phyloP scores from a whole-genome alignment of 2,888 invertebrate species.

The Philopedon plagiatum region DNA sequence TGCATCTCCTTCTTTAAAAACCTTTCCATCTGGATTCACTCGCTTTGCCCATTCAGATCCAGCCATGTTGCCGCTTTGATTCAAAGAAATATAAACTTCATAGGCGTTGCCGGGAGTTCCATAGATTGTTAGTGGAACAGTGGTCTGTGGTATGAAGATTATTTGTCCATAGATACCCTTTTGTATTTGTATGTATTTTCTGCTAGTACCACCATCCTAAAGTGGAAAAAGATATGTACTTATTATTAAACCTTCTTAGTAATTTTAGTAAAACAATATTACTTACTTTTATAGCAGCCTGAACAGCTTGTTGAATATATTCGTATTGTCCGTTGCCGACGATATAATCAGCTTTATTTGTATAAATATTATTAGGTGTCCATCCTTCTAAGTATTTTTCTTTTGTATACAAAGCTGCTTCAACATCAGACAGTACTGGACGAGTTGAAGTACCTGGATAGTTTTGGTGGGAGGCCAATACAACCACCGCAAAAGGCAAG shows the following conservation, averaged over 20 bases:
- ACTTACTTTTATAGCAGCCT: no score
- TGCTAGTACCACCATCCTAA: slow-evolving; percentile 19
- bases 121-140: slow-evolving; percentile 17
- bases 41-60: slow-evolving; percentile 21
- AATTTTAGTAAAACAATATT: no score
- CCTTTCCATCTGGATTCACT: slow-evolving; percentile 20
- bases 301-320: no score
- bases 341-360: slow-evolving; percentile 11
- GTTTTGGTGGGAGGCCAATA: neutral
- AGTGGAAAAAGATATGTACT: no score
- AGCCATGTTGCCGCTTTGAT: slow-evolving; percentile 20
- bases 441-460: slow-evolving; percentile 26
- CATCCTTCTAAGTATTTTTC: slow-evolving; percentile 16
- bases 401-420: slow-evolving; percentile 20
- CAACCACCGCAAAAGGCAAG: neutral
- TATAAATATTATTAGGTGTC: slow-evolving; percentile 8
- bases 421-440: slow-evolving; percentile 24
- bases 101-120: slow-evolving; percentile 10
- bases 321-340: slow-evolving; percentile 20
- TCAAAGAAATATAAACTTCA: slow-evolving; percentile 26
- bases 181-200: slow-evolving; percentile 17
- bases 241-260: no score
- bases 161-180: slow-evolving; percentile 9
- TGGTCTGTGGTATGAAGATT: slow-evolving; percentile 16
- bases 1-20: slow-evolving; percentile 34